Evolutionary conservation across 1,140 invertebrate genomes (phyloP).

Genomic region (Cyphomyrmex costatus): DNA sequence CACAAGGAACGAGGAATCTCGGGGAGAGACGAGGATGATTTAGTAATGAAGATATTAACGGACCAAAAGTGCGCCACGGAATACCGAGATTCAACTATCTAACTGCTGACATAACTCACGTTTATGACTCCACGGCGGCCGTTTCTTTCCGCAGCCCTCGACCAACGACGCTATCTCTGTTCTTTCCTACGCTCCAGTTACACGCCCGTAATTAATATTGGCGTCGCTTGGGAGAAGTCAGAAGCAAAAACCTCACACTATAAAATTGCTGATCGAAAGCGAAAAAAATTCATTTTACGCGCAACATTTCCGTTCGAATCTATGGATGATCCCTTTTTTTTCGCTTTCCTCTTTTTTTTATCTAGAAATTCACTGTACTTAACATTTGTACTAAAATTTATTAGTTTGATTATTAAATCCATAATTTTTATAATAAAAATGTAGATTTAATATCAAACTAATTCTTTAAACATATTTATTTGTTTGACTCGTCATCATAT

Average conservation of each 20-base stretch:
- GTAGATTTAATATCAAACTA: no score
- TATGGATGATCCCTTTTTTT: neutral
- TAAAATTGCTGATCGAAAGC: conserved; percentile 11
- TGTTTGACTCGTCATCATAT: no score
- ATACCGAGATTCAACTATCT: conserved; percentile 87
- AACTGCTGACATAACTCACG: conserved; percentile 86
- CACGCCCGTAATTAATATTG: conserved; percentile 69
- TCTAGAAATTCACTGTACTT: neutral
- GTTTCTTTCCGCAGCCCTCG: conserved; percentile 74
- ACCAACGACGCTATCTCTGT: conserved; percentile 23
- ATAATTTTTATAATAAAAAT: no score
- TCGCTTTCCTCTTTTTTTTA: neutral
- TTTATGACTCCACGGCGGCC: conserved; percentile 84
- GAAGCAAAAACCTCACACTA: neutral
- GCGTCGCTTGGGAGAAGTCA: conserved; percentile 60
- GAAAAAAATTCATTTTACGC: neutral
- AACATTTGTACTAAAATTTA: neutral
- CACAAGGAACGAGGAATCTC: conserved; percentile 62
- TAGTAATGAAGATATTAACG: conserved; percentile 87
- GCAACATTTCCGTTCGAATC: neutral
- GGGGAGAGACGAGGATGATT: conserved; percentile 83
- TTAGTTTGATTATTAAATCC: no score
- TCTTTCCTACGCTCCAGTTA: conserved; percentile 61
- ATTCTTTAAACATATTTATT: no score
- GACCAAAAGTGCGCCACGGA: conserved; percentile 84